Base-by-base conservation (phyloP, 2,797 vertebrate species). In the Acanthurus leucopareius region DNA sequence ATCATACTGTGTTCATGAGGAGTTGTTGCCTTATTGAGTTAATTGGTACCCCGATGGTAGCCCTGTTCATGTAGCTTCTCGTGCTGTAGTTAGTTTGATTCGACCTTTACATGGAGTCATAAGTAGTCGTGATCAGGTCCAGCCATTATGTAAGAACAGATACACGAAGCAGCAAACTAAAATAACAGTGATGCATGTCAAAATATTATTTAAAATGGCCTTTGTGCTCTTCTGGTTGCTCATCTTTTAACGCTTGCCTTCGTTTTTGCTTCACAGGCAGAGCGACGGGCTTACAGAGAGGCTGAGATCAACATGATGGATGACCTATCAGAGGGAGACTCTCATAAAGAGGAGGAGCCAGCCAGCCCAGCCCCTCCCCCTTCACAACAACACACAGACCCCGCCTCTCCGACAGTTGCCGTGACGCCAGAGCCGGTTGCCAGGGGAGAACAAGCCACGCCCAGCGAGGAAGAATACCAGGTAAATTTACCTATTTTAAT, bases 351-450 rank as follows among this genome's bases (percentile, higher is more conserved):
- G 81, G 94, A 95, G 65, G 93, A 94, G 67, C 89, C 94, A 0
- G 79, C 84, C 28, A 92, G 93, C 48, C 90, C 93, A 1, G 78
- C 87, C 0, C 93, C 93, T 4, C 91, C 91, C 8, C 92, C 91
- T 11, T 91, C 92, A 49, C 95, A 95, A 54, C 95, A 95, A 75
- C 92, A 95, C 87, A 96, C 95, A 10, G 95, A 94, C 81, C 95
- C 95, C 1, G 94, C 95, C 70, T 96, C 95, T 2, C 95, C 95
- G 2, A 95, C 92, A 0, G 94, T 95, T 10, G 95, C 95, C 5
- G 92, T 94, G 52, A 95, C 94, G 0, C 95, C 95, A 0, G 95
- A 96, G 73, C 94, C 95, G 0, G 94, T 93, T 2, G 90, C 90
- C 60, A 92, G 94, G 48, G 91, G 89, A 59, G 94, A 94, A 69